Evolutionary conservation across 2,888 invertebrate genomes (phyloP), one percentile per base, ranked within the genome.

Genomic region (Zonitis immaculata): DNA sequence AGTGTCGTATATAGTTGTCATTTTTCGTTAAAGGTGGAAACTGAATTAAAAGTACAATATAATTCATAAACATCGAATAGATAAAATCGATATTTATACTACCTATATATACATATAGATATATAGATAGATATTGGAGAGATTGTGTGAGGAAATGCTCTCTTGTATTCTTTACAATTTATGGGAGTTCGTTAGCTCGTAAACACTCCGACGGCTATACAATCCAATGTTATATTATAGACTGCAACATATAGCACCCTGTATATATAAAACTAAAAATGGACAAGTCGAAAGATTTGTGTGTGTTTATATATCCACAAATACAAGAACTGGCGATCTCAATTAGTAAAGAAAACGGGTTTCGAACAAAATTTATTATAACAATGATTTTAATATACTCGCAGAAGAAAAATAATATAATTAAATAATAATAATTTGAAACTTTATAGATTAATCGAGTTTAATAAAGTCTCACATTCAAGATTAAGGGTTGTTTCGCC

Each of bases 101-200:
- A n/a, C n/a, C n/a, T n/a, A n/a, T n/a, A n/a, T n/a, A n/a, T n/a
- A n/a, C n/a, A n/a, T n/a, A n/a, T n/a, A n/a, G n/a, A n/a, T n/a
- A n/a, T n/a, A n/a, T n/a, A n/a, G n/a, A n/a, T n/a, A n/a, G n/a
- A n/a, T n/a, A n/a, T n/a, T n/a, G n/a, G n/a, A n/a, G n/a, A n/a
- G n/a, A n/a, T n/a, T n/a, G n/a, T 60, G 65, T 60, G 65, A 18
- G 61, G 64, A 63, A 63, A 61, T 62, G 58, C 63, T 63, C 64
- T 63, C 58, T 58, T 65, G 66, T 66, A 70, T 67, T 69, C 66
- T 66, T 61, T 57, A 61, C 63, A 66, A 73, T 73, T 73, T 73
- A 73, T 73, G 66, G 71, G 69, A 71, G 67, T 71, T 70, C 67
- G 69, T 70, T 70, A 69, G 71, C 66, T 73, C 72, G 69, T 74